Base-by-base conservation (phyloP, 2,113 vertebrate species). In the Dendrocopos noguchii region DNA sequence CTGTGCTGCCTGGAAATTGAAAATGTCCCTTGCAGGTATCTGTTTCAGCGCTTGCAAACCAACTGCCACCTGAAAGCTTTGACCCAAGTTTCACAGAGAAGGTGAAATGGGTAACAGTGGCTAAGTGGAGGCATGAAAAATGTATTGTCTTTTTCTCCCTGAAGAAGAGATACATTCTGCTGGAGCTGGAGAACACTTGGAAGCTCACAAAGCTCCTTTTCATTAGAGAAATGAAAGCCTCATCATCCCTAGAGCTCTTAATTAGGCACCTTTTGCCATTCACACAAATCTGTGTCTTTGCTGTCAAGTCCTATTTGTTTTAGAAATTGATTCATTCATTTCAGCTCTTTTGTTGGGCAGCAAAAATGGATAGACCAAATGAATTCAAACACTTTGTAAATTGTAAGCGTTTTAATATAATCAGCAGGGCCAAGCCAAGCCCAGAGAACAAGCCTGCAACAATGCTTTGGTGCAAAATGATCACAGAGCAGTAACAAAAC, bases 161-260 rank as follows among this genome's bases (percentile, higher is more conserved):
- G 52, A 91, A 95, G 93, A 66, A 94, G 81, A 92, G 67, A 85
- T 87, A 55, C 31, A 20, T 89, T 89, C 75, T 92, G 63, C 67
- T 84, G 71, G 70, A 81, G 74, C 84, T 73, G 71, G 79, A 59
- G 88, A 94, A 80, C n/a, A 36, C 79, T 91, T 59, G 84, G 82
- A 92, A 90, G 89, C 87, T 82, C 76, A 61, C 81, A 95, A 85
- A 94, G 79, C 91, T 93, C 72, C 79, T 91, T 95, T 96, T 94
- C 87, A 95, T 96, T 95, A 95, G 79, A 87, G 93, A 94, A 94
- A 94, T 89, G 79, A 95, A 93, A 96, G 87, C 82, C 87, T 95
- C 25, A 4, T 95, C 90, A 91, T 94, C 91, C 90, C 91, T 73
- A 77, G 90, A 92, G 93, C 72, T 93, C 95, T 94, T 96, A 95